phyloP scores from a whole-genome alignment of 2,888 invertebrate species.

The Xanthia icteritia region DNA sequence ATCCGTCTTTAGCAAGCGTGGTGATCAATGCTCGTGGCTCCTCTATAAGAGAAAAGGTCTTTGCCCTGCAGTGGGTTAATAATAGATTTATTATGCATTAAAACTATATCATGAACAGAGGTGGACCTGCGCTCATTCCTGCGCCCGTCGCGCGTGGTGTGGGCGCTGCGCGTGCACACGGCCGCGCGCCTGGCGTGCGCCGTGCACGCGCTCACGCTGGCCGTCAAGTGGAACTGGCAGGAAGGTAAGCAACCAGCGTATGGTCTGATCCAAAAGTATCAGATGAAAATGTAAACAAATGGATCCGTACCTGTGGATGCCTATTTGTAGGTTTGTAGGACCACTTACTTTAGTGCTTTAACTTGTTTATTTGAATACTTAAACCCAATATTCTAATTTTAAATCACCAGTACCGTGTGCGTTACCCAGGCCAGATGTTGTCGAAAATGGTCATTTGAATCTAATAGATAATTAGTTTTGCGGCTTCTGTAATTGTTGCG shows the following conservation, averaged over 20 bases:
- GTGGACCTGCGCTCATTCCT: conserved; percentile 81
- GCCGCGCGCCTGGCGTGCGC: conserved; percentile 69
- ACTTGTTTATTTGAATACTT: neutral
- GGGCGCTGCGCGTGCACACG: conserved; percentile 78
- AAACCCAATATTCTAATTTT: neutral
- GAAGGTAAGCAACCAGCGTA: conserved; percentile 41
- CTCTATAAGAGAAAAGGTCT: neutral
- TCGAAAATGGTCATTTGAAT: too few species aligned
- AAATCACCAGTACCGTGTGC: neutral
- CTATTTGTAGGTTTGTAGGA: neutral
- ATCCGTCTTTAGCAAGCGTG: neutral
- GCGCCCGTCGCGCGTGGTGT: conserved; percentile 76
- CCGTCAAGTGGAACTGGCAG: conserved; percentile 72
- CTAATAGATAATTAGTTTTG: too few species aligned
- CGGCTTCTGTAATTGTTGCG: too few species aligned
- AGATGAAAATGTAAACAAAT: neutral
- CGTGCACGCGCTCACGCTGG: conserved; percentile 69
- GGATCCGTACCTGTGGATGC: too few species aligned
- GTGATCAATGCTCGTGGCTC: neutral
- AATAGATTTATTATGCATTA: neutral
- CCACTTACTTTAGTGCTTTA: neutral
- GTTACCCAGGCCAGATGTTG: too few species aligned
- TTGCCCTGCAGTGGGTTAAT: neutral
- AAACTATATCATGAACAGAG: conserved; percentile 69
- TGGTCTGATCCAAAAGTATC: neutral